A percentile compares a stretch with the other conserved stretches of the same genome.
Evolutionary conservation across 2,888 invertebrate species (phyloP).

Genomic region (Teleiodes luculella): DNA sequence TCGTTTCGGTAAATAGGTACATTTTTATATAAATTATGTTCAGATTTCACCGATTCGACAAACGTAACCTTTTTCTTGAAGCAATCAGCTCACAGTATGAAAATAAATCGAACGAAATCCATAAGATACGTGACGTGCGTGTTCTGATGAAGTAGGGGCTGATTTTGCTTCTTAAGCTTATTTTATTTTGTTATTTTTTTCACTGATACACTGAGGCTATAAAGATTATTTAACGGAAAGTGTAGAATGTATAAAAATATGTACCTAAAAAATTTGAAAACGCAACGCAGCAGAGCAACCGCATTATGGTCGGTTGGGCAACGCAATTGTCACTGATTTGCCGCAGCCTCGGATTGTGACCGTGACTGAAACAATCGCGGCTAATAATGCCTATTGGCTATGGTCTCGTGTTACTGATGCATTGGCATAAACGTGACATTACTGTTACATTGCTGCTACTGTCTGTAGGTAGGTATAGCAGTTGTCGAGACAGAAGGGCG

Average conservation of each 20-base stretch:
- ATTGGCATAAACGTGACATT: conserved; percentile 32
- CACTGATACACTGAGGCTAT: neutral
- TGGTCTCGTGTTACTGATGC: conserved; percentile 40
- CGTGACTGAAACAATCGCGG: conserved; percentile 42
- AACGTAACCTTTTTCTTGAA: conserved; percentile 7
- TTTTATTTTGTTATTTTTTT: neutral
- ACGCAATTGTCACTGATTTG: conserved; percentile 57
- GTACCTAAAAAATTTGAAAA: conserved; percentile 42
- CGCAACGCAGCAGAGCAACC: conserved; percentile 39
- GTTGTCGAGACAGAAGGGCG: conserved; percentile 34
- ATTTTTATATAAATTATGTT: neutral
- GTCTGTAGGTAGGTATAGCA: conserved; percentile 39
- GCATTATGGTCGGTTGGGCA: conserved; percentile 30
- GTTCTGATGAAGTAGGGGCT: conserved; percentile 3
- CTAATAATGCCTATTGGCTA: conserved; percentile 33
- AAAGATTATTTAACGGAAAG: neutral
- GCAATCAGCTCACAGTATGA: conserved; percentile 1
- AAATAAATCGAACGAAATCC: conserved; percentile 9
- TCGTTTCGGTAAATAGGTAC: neutral
- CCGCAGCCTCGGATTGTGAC: conserved; percentile 46
- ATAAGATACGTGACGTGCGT: conserved; percentile 13
- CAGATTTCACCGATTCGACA: conserved; percentile 7
- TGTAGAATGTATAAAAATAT: neutral
- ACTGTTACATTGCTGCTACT: conserved; percentile 12
- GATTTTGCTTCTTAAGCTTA: conserved; percentile 1